Base-by-base conservation (phyloP, 1,140 invertebrate genomes). In the Drosophila chauvacae region DNA sequence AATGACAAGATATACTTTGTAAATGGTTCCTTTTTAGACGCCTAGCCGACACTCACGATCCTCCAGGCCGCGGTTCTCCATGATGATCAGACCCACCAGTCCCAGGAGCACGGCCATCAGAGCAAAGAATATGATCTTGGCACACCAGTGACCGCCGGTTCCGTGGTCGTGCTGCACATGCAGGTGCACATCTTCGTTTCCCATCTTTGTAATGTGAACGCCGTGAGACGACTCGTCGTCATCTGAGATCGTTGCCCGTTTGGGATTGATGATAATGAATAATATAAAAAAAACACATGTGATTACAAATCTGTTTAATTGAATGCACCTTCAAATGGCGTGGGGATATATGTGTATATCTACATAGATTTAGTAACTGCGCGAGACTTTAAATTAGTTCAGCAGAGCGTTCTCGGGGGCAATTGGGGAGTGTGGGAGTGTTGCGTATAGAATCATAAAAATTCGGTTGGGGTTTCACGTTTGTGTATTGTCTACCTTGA, bases 61-160 rank as follows among this genome's bases (percentile, higher is more conserved):
- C 48, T 95, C 94, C 18, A 95, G 93, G 39, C 96, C 96, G 84
- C 96, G 94, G 83, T 97, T 95, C 93, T 97, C 96, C 50, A 96
- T 93, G 73, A 97, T 96, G 66, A 97, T 96, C 45, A 97, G 88
- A 58, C 96, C 95, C 83, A 97, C 95, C 16, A 96, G 93, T 39
- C 95, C 94, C 73, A 95, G 93, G 23, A 97, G 93, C 57, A 95
- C 94, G 23, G 95, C 95, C 47, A 97, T 93, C 14, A 97, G 87
- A 4, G 94, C 92, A 82, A 97, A 97, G 92, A 97, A 97, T 68
- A 97, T 94, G 44, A 97, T 95, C 93, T 96, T 97, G 9, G 96
- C 96, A 92, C 96, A 96, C 94, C 96, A 95, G 82, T 96, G 96
- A 33, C 96, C 96, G 44, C 96, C 96, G 16, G 95, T 96, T 11